phyloP scores from a whole-genome alignment of 2,888 invertebrate genomes.

The Entomobrya multifasciata region DNA sequence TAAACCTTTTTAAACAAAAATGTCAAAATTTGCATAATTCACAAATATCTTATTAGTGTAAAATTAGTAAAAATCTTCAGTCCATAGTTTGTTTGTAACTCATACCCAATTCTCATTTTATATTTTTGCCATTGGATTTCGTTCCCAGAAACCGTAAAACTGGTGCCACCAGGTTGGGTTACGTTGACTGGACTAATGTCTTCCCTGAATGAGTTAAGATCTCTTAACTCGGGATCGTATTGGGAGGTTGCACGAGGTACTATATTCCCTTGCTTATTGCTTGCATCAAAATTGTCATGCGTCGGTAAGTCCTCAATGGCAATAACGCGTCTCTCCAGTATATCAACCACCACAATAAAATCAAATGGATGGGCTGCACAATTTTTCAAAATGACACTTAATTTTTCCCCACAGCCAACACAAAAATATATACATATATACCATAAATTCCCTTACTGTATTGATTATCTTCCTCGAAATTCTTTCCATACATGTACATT shows the following conservation, averaged over 20 bases:
- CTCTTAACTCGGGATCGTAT: constrained; percentile 34
- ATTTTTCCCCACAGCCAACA: not conserved
- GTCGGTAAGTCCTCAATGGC: constrained; percentile 65
- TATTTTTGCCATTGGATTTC: constrained; percentile 70
- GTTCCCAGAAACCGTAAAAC: constrained; percentile 48
- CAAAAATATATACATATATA: not conserved
- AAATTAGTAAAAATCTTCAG: too few relatives aligned
- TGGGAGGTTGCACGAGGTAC: constrained; percentile 41
- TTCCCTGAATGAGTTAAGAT: constrained; percentile 34
- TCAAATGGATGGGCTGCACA: constrained; percentile 73
- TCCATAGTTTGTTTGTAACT: too few relatives aligned
- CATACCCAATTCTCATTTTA: constrained; percentile 70
- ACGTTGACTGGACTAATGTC: constrained; percentile 63
- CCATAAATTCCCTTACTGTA: constrained; percentile 43
- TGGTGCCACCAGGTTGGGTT: constrained; percentile 30
- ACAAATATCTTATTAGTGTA: too few relatives aligned
- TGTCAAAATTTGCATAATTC: not conserved
- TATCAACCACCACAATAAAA: constrained; percentile 59
- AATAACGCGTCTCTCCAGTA: constrained; percentile 36
- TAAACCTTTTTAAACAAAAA: constrained; percentile 51
- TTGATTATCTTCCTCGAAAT: constrained; percentile 55
- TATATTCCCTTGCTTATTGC: constrained; percentile 41
- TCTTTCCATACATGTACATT: constrained; percentile 56
- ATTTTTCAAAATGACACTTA: not conserved
- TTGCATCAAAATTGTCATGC: constrained; percentile 51